Percentiles rank a stretch among this genome's conserved stretches.
phyloP scores from a whole-genome alignment of 92 coral and sea anemone species.

The Blastomussa wellsi region DNA sequence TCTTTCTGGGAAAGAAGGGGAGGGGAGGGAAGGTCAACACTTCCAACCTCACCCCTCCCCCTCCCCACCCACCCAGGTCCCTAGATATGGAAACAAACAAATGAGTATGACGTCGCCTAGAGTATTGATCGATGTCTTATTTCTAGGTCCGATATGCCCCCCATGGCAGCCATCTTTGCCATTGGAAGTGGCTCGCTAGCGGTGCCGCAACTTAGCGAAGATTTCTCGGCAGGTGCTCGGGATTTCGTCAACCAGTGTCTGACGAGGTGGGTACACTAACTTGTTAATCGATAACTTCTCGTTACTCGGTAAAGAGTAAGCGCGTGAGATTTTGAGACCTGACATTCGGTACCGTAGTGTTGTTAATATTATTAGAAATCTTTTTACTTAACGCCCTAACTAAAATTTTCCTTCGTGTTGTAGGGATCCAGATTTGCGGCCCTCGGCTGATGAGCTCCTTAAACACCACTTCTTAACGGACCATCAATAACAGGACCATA shows the following conservation, averaged over 20 bases:
- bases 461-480: constrained; percentile 66
- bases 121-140: too few relatives aligned
- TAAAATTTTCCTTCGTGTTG: neutral
- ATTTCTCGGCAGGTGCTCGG: constrained; percentile 76
- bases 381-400: neutral
- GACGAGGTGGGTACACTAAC: constrained; percentile 63
- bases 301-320: neutral
- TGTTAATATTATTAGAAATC: neutral
- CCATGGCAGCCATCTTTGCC: constrained; percentile 94
- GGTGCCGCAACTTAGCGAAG: constrained; percentile 72
- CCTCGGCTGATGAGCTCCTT: constrained; percentile 75
- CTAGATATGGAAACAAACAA: too few relatives aligned
- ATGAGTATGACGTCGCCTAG: too few relatives aligned
- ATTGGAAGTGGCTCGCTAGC: constrained; percentile 88
- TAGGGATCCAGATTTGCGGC: constrained; percentile 81
- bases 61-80: too few relatives aligned
- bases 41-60: too few relatives aligned
- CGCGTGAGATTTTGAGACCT: neutral
- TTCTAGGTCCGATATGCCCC: constrained; percentile 85
- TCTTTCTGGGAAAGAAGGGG: too few relatives aligned
- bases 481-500: neutral
- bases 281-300: neutral
- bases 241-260: constrained; percentile 76
- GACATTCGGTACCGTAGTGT: neutral
- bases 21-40: too few relatives aligned